Evolutionary conservation across 1,140 invertebrate species (phyloP), one percentile per base, ranked within the genome.

Genomic region (Dendrolimus kikuchii): DNA sequence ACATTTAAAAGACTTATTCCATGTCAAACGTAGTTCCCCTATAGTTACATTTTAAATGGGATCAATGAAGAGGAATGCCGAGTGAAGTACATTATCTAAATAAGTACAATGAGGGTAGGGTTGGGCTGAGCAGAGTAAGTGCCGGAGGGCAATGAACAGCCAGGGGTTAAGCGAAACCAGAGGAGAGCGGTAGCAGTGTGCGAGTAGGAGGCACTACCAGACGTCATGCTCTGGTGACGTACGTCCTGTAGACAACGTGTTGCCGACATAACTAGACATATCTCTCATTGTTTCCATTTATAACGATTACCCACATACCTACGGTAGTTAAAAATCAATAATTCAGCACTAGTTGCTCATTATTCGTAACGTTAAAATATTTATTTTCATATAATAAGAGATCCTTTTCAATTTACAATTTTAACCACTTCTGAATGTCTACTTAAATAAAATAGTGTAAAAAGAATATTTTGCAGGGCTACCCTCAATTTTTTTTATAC

Each of bases 201-300:
- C 42, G 61, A 64, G 69, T 51, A 59, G 64, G 59, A 59, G 55
- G 61, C 40, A 46, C 46, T 55, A 51, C 49, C 57, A 59, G 65
- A 74, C 76, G 76, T 77, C 76, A 79, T 56, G 72, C 59, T 68
- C 70, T 48, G 66, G 65, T 75, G 74, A 76, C 74, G 71, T 76
- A 63, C 61, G 62, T 67, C 68, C 59, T 62, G 64, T 59, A 63
- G 64, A 57, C 66, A 64, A 64, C 63, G 66, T 60, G 57, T 57
- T 47, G 51, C 52, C 55, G 44, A 43, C 52, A 48, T 44, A 40
- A 52, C 42, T 60, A 55, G 45, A 63, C 60, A 59, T 23, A 23
- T 23, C 23, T 49, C 60, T 66, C 59, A 74, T 71, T 67, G 66
- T 69, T 62, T 67, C 66, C 49, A 70, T 67, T 66, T 43, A 51